A percentile compares a stretch with the other conserved stretches of the same genome.
These are phyloP conservation scores for Heterocephalus glaber DNA, from an alignment of 2,113 vertebrate genomes.

Conservation along the genomic window DNA sequence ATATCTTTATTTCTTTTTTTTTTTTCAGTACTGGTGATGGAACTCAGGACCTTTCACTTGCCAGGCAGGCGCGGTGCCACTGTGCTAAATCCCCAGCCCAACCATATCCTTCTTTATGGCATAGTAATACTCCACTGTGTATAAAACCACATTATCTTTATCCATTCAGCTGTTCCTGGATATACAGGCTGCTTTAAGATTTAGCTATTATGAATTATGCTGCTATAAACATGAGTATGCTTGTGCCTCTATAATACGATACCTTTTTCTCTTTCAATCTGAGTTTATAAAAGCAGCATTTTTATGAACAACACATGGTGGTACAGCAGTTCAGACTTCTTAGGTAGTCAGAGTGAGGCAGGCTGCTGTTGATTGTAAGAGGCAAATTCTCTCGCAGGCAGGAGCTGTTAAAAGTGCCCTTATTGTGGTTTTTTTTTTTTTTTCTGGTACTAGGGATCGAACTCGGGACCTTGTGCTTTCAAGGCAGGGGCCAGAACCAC, in stretches of 20 bases:
- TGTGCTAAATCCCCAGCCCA: no score
- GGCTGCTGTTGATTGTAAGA: conserved; percentile 40
- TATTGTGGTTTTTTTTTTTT: not conserved
- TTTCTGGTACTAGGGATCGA: no score
- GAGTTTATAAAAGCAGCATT: not conserved
- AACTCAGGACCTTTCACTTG: no score
- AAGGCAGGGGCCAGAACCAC: no score
- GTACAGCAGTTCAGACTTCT: conserved; percentile 10
- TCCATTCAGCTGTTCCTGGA: not conserved
- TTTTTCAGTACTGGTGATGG: no score
- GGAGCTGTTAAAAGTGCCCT: not conserved
- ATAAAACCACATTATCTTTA: not conserved
- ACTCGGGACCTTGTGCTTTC: no score
- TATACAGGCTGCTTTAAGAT: not conserved
- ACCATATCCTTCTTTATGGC: not conserved
- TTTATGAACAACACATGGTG: conserved; percentile 47
- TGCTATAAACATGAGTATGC: not conserved
- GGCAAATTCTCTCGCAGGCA: conserved; percentile 36
- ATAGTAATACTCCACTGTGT: not conserved
- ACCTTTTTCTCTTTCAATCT: not conserved
- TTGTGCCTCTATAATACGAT: not conserved
- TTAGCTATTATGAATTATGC: not conserved
- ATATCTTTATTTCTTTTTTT: not conserved
- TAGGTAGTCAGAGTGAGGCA: conserved; percentile 50
- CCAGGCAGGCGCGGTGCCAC: no score